Evolutionary conservation across 2,113 vertebrate genomes (phyloP).

Genomic region (Mionectes macconnelli): DNA sequence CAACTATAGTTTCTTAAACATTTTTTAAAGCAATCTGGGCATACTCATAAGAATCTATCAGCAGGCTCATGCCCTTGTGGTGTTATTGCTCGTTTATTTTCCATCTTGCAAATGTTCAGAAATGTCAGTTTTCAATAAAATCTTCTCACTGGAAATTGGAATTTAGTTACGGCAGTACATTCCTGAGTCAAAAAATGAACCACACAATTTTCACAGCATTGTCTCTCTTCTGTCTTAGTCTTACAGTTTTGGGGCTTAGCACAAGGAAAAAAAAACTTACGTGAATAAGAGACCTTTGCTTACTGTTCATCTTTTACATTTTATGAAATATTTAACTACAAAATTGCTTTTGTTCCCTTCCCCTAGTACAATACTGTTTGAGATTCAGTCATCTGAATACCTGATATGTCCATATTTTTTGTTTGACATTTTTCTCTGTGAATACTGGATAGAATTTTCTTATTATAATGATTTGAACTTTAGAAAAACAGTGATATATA

Average conservation of each 20-base stretch:
- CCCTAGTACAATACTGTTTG: neutral
- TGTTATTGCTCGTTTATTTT: neutral
- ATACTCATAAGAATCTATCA: neutral
- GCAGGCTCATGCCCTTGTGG: neutral
- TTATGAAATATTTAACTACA: conserved; percentile 2
- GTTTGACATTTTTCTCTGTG: neutral
- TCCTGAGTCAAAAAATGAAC: neutral
- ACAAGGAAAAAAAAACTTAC: neutral
- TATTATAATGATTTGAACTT: conserved; percentile 2
- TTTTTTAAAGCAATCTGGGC: neutral
- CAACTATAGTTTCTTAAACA: neutral
- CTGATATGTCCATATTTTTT: neutral
- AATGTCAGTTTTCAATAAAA: conserved; percentile 2
- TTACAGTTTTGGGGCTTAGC: neutral
- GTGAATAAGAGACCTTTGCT: neutral
- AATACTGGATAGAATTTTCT: neutral
- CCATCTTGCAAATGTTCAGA: neutral
- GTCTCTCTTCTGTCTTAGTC: neutral
- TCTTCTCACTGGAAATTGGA: neutral
- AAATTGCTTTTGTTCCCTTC: neutral
- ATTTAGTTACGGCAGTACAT: neutral
- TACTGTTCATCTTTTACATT: neutral
- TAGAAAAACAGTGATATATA: neutral
- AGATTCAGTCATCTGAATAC: neutral
- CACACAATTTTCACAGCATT: neutral